A percentile compares a stretch with the other conserved stretches of the same genome.
Evolutionary conservation across 2,797 vertebrate genomes (phyloP).

Genomic region (Sebastes reedi): DNA sequence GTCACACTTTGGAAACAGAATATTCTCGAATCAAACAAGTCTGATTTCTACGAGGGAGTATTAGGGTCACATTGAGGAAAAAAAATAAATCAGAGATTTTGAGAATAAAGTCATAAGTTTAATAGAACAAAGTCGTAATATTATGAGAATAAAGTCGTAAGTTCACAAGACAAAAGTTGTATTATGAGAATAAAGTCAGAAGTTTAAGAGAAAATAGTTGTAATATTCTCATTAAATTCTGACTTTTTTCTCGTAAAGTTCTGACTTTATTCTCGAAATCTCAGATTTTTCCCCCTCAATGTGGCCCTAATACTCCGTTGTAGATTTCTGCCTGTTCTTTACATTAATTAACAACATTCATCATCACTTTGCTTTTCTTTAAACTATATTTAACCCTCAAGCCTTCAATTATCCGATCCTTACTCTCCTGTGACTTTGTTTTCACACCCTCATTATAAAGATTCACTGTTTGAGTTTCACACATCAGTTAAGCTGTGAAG

Average conservation of each 20-base stretch:
- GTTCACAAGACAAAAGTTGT: no score
- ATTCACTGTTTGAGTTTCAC: neutral
- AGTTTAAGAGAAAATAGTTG: no score
- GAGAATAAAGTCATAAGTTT: no score
- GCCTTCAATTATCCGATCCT: neutral
- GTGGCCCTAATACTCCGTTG: no score
- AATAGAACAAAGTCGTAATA: no score
- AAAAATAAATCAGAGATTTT: rapidly evolving
- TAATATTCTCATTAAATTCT: no score
- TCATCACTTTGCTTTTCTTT: neutral
- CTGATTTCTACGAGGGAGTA: neutral
- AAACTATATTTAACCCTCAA: neutral
- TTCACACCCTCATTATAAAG: neutral
- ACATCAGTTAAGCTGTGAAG: neutral
- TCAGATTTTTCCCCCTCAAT: no score
- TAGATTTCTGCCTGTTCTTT: neutral
- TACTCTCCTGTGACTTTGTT: neutral
- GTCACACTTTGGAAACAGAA: neutral
- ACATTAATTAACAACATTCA: neutral
- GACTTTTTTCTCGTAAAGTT: no score
- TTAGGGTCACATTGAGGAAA: no score
- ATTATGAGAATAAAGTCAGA: no score
- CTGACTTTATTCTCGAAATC: no score
- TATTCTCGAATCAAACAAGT: neutral
- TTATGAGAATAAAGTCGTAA: no score